Percentiles rank a stretch among this genome's conserved stretches.
Conservation (phyloP, 2,888 invertebrate genomes). For the Andrena hattorfiana region DNA sequence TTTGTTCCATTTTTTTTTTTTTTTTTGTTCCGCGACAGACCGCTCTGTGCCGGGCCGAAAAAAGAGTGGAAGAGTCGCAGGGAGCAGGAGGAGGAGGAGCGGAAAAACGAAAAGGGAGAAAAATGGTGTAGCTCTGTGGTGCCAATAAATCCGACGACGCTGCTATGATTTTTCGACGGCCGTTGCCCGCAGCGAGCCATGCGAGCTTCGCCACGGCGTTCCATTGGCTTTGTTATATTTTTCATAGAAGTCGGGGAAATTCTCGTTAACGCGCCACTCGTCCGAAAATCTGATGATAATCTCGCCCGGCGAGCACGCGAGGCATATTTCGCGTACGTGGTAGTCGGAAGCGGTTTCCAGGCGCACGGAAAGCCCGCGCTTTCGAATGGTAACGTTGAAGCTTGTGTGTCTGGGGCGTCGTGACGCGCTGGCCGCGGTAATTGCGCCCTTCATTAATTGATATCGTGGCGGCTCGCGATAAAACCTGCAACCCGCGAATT, state of each 20-base stretch:
- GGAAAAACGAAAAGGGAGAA: constrained; percentile 6
- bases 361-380: neutral
- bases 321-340: neutral
- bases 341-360: constrained; percentile 1
- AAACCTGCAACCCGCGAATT: constrained; percentile 11
- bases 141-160: constrained; percentile 47
- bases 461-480: constrained; percentile 15
- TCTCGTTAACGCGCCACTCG: constrained; percentile 20
- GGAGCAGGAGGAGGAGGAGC: neutral
- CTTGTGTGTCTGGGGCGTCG: neutral
- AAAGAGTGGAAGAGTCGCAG: neutral
- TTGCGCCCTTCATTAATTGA: constrained; percentile 28
- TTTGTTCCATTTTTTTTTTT: constrained; percentile 33
- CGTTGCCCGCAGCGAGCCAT: neutral
- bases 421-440: neutral
- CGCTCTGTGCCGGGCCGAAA: constrained; percentile 6
- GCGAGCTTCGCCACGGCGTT: neutral
- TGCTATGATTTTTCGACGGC: constrained; percentile 39
- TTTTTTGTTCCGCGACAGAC: constrained; percentile 12
- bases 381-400: constrained; percentile 5
- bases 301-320: neutral
- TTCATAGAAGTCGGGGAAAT: constrained; percentile 3
- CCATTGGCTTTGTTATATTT: neutral
- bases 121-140: constrained; percentile 23
- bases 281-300: constrained; percentile 17